A percentile compares a stretch with the other conserved stretches of the same genome.
These are phyloP conservation scores for Otolemur garnettii DNA, from an alignment of 2,113 vertebrate species.

Conservation along the genomic window DNA sequence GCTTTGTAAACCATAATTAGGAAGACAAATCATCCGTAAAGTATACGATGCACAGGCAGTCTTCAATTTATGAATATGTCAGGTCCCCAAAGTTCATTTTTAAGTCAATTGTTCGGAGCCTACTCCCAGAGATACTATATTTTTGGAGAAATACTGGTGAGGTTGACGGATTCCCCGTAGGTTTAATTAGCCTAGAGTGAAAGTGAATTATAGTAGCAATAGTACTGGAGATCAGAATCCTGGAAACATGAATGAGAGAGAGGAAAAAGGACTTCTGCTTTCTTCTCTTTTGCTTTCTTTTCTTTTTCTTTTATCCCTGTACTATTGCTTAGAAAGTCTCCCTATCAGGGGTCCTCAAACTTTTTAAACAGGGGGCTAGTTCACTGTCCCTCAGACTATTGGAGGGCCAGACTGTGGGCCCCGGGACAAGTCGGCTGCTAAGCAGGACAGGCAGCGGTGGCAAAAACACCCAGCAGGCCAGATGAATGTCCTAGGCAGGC, in stretches of 20 bases:
- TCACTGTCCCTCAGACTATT: too few species aligned
- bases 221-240: background rate
- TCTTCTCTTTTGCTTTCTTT: background rate
- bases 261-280: background rate
- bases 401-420: too few species aligned
- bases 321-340: background rate
- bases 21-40: constrained; percentile 41
- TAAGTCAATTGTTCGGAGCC: background rate
- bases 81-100: background rate
- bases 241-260: background rate
- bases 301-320: background rate
- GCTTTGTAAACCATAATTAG: constrained; percentile 3
- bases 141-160: background rate
- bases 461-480: too few species aligned
- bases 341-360: too few species aligned
- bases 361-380: too few species aligned
- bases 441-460: too few species aligned
- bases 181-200: background rate
- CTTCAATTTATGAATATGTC: background rate
- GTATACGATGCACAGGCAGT: background rate
- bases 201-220: background rate
- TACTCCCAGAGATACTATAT: background rate
- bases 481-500: too few species aligned
- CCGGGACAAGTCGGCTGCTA: too few species aligned
- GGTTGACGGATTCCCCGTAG: background rate